Conservation (phyloP, 2,113 vertebrate genomes). For the Tetrax tetrax region DNA sequence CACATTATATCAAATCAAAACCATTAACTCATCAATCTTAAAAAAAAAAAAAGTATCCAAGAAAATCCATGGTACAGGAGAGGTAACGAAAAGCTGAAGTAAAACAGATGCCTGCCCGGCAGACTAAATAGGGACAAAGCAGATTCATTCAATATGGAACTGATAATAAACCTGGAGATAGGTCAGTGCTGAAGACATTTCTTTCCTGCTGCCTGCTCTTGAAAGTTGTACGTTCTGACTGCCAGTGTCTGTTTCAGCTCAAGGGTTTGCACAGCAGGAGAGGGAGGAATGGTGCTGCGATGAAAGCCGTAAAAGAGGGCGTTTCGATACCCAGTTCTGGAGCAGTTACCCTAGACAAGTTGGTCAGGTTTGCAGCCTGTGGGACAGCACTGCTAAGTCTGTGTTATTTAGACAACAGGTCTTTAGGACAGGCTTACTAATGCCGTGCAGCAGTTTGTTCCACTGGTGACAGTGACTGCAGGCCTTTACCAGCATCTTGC, state of each 20-base stretch:
- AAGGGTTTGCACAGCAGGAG: not conserved
- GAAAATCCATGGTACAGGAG: not conserved
- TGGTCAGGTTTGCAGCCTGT: not conserved
- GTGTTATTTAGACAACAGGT: not conserved
- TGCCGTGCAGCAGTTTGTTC: not conserved
- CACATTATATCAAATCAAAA: not conserved
- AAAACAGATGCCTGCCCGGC: slow-evolving; percentile 15
- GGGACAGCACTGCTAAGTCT: not conserved
- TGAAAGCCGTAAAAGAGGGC: not conserved
- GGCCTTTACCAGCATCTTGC: not conserved
- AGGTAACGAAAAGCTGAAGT: slow-evolving; percentile 39
- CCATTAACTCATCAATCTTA: not conserved
- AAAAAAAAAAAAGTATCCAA: not conserved
- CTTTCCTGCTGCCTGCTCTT: slow-evolving; percentile 4
- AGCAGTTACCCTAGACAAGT: not conserved
- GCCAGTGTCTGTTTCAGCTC: not conserved
- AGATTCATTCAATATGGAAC: not conserved
- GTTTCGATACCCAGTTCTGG: not conserved
- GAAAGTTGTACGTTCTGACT: not conserved
- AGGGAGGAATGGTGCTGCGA: not conserved
- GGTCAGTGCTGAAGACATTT: not conserved
- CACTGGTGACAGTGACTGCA: not conserved
- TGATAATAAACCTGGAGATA: slow-evolving; percentile 17
- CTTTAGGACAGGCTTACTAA: not conserved
- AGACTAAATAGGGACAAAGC: not conserved